phyloP scores from a whole-genome alignment of 2,797 vertebrate genomes.

The Zenarchopterus dispar region DNA sequence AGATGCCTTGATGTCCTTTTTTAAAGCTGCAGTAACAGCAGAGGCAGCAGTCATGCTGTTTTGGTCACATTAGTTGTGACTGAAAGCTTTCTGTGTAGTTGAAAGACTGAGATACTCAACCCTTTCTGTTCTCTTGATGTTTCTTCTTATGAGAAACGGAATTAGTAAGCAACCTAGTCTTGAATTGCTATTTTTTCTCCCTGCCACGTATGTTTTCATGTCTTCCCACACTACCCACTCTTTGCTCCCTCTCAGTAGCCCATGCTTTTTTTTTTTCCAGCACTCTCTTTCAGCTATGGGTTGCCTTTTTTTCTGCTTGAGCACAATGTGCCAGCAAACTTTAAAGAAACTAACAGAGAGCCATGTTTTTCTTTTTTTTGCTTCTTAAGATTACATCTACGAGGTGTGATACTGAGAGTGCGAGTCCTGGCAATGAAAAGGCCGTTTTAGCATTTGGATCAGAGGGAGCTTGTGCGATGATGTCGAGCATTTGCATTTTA shows the following conservation, averaged over 20 bases:
- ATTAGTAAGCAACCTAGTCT: constrained; percentile 31
- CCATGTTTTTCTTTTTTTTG: constrained; percentile 27
- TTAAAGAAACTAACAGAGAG: constrained; percentile 15
- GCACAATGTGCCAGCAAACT: background rate
- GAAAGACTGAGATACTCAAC: constrained; percentile 13
- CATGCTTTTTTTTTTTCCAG: constrained; percentile 5
- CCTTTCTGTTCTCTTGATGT: constrained; percentile 7
- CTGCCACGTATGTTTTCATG: constrained; percentile 59
- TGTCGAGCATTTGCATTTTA: constrained; percentile 61
- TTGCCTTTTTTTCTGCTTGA: constrained; percentile 6
- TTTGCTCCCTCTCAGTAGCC: constrained; percentile 19
- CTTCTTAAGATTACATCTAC: constrained; percentile 19
- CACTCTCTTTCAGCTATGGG: constrained; percentile 3
- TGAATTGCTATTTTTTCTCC: constrained; percentile 45
- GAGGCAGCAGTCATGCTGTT: constrained; percentile 17
- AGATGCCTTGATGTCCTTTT: constrained; percentile 4
- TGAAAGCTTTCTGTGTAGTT: background rate
- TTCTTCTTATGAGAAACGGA: constrained; percentile 41
- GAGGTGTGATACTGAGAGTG: constrained; percentile 49
- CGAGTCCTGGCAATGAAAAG: constrained; percentile 57
- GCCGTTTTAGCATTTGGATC: constrained; percentile 59
- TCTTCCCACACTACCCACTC: constrained; percentile 59
- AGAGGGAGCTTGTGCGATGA: constrained; percentile 45
- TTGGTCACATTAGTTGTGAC: constrained; percentile 22
- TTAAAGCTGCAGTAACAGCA: constrained; percentile 22